Evolutionary conservation across 2,888 invertebrate genomes (phyloP).

Genomic region (Synergus umbraculus): DNA sequence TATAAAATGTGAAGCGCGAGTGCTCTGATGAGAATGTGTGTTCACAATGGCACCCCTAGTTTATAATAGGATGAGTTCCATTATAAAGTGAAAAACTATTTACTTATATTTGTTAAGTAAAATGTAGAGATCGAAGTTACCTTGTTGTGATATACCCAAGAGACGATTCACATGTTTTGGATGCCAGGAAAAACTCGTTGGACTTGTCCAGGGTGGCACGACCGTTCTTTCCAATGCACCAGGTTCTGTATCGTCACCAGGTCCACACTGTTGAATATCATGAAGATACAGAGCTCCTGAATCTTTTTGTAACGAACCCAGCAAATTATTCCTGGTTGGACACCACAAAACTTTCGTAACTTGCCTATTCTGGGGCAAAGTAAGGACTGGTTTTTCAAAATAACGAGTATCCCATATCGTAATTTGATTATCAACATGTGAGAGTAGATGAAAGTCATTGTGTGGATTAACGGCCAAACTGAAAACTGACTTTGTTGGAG

Average conservation of each 20-base stretch:
- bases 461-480: conserved; percentile 89
- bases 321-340: conserved; percentile 90
- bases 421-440: conserved; percentile 89
- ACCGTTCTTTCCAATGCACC: conserved; percentile 86
- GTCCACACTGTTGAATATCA: conserved; percentile 86
- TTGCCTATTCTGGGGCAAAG: conserved; percentile 84
- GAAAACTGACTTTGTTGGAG: conserved; percentile 89
- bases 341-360: conserved; percentile 91
- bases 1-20: no score
- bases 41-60: no score
- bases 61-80: no score
- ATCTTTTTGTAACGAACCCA: conserved; percentile 90
- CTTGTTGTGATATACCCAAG: conserved; percentile 80
- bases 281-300: conserved; percentile 85
- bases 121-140: conserved; percentile 50
- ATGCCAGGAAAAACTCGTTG: conserved; percentile 92
- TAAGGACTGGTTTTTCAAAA: conserved; percentile 90
- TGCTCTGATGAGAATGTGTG: no score
- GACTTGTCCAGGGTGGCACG: conserved; percentile 73
- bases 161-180: conserved; percentile 88
- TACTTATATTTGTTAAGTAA: no score
- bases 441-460: conserved; percentile 88
- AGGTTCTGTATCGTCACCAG: conserved; percentile 88
- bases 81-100: no score
- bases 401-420: conserved; percentile 93